These are phyloP conservation scores for Manduca sexta DNA, from an alignment of 1,140 invertebrate genomes.

Conservation along the genomic window DNA sequence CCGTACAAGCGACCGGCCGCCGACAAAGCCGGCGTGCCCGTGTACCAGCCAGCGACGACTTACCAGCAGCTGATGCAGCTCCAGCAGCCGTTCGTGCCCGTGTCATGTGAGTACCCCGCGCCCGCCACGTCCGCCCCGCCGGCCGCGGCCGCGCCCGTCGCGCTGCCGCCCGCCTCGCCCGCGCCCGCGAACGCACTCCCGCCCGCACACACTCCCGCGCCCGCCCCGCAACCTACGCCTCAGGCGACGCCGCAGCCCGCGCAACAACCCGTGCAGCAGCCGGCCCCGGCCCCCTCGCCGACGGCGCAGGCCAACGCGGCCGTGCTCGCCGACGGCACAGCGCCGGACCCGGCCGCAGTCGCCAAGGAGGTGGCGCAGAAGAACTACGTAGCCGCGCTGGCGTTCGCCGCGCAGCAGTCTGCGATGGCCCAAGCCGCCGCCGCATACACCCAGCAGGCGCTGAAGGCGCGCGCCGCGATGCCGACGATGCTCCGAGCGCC, in stretches of 20 bases:
- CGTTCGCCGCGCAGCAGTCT: conserved; percentile 58
- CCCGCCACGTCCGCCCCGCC: conserved; percentile 77
- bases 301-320: conserved; percentile 24
- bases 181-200: conserved; percentile 47
- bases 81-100: conserved; percentile 93
- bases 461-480: conserved; percentile 72
- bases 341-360: conserved; percentile 65
- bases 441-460: conserved; percentile 85
- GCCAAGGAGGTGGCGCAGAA: conserved; percentile 86
- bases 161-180: conserved; percentile 28
- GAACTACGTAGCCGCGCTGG: conserved; percentile 78
- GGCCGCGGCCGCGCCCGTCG: conserved; percentile 42
- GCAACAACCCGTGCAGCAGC: conserved; percentile 33
- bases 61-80: conserved; percentile 97
- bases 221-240: conserved; percentile 69
- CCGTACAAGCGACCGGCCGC: conserved; percentile 95
- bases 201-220: conserved; percentile 70
- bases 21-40: conserved; percentile 95
- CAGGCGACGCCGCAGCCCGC: conserved; percentile 30
- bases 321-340: conserved; percentile 46
- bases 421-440: conserved; percentile 75
- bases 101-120: conserved; percentile 92
- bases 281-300: conserved; percentile 58
- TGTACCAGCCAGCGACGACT: conserved; percentile 94
- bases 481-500: conserved; percentile 56